Percentiles rank a stretch among this genome's conserved stretches.
phyloP scores from a whole-genome alignment of 2,888 invertebrate species.

The Nemotelus pantherinus region DNA sequence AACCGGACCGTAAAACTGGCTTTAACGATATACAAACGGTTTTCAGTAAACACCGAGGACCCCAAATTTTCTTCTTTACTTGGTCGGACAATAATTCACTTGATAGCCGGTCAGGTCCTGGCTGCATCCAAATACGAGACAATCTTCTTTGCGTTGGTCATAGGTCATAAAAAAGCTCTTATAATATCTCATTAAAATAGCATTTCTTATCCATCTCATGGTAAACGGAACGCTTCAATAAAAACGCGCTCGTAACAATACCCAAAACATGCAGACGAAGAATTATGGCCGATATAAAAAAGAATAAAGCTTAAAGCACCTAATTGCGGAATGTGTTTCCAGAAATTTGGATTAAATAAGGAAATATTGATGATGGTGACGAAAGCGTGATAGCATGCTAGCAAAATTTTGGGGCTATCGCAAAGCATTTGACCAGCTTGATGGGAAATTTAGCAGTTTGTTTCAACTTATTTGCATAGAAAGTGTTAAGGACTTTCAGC shows the following conservation, averaged over 20 bases:
- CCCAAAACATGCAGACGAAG: constrained; percentile 5
- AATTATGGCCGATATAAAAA: constrained; percentile 13
- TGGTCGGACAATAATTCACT: no score
- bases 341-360: background rate
- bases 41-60: no score
- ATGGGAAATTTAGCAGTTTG: background rate
- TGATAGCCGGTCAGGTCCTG: no score
- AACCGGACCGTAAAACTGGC: no score
- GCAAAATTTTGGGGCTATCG: no score
- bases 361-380: background rate
- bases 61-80: no score
- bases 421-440: no score
- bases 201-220: background rate
- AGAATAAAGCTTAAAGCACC: constrained; percentile 20
- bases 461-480: background rate
- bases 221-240: background rate
- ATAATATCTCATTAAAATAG: constrained; percentile 19
- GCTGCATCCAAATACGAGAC: constrained; percentile 21
- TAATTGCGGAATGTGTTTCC: constrained; percentile 16
- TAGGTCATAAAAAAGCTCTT: constrained; percentile 20
- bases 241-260: background rate
- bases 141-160: constrained; percentile 22
- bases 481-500: no score
- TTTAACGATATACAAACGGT: no score
- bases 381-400: no score